Conservation (phyloP, 2,113 vertebrate species). For the Synodontis membranacea region DNA sequence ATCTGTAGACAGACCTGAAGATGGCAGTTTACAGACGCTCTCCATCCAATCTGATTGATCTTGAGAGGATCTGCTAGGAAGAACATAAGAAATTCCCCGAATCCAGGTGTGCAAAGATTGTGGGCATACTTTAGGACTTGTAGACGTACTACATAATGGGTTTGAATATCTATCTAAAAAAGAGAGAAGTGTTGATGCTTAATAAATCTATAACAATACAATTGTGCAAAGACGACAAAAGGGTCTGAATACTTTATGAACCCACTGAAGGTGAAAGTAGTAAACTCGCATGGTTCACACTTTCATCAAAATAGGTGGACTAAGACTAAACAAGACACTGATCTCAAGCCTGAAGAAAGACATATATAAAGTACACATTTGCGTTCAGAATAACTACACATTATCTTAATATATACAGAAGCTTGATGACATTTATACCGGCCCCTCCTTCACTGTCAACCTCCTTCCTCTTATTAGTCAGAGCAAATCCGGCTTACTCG, state of each 20-base stretch:
- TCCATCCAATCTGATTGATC: not conserved
- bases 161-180: not conserved
- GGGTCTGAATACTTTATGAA: not conserved
- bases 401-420: conserved; percentile 23
- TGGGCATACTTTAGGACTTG: not conserved
- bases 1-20: not conserved
- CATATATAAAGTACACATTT: not conserved
- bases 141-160: not conserved
- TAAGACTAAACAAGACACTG: not conserved
- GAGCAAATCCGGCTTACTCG: conserved; percentile 71
- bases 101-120: not conserved
- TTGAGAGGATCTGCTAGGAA: not conserved
- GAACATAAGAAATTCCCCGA: not conserved
- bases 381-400: not conserved
- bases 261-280: not conserved
- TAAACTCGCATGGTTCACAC: not conserved
- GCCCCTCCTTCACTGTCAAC: conserved; percentile 33
- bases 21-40: not conserved
- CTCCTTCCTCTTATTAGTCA: conserved; percentile 56
- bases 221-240: not conserved
- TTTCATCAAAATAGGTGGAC: not conserved
- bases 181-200: not conserved
- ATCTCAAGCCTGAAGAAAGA: not conserved
- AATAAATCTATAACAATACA: not conserved
- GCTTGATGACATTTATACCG: conserved; percentile 39